A percentile compares a stretch with the other conserved stretches of the same genome.
Conservation (phyloP, 1,140 invertebrate species). For the Heterodera schachtii region DNA sequence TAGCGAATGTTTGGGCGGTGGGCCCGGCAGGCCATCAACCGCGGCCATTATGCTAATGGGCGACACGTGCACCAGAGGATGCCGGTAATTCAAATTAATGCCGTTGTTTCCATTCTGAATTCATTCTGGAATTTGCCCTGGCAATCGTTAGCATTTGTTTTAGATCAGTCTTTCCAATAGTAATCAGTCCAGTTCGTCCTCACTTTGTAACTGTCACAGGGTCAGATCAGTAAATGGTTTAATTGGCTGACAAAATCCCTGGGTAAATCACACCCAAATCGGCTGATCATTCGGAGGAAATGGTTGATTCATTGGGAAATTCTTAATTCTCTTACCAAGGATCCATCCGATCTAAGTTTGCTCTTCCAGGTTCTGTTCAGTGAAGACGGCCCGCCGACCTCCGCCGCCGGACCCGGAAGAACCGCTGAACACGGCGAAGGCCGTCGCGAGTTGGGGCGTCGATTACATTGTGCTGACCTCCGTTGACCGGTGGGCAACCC, state of each 20-base stretch:
- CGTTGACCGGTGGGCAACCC: slow-evolving; percentile 76
- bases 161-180: background rate
- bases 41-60: slow-evolving; percentile 73
- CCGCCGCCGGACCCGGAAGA: slow-evolving; percentile 86
- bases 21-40: slow-evolving; percentile 70
- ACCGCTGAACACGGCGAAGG: slow-evolving; percentile 87
- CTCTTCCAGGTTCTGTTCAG: slow-evolving; percentile 84
- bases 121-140: too few species aligned
- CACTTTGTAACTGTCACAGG: slow-evolving; percentile 69
- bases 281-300: too few species aligned
- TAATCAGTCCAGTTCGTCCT: background rate
- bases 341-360: too few species aligned
- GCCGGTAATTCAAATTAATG: slow-evolving; percentile 38
- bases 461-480: slow-evolving; percentile 97
- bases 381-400: slow-evolving; percentile 91
- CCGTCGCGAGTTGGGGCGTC: slow-evolving; percentile 89
- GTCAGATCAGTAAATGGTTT: too few species aligned
- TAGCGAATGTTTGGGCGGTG: slow-evolving; percentile 88
- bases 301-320: too few species aligned
- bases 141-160: too few species aligned
- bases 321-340: too few species aligned
- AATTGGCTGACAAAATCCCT: too few species aligned
- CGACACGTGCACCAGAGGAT: slow-evolving; percentile 69
- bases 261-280: too few species aligned
- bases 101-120: too few species aligned